Evolutionary conservation across 2,113 vertebrate genomes (phyloP), one percentile per base, ranked within the genome.

Genomic region (Salminus brasiliensis): DNA sequence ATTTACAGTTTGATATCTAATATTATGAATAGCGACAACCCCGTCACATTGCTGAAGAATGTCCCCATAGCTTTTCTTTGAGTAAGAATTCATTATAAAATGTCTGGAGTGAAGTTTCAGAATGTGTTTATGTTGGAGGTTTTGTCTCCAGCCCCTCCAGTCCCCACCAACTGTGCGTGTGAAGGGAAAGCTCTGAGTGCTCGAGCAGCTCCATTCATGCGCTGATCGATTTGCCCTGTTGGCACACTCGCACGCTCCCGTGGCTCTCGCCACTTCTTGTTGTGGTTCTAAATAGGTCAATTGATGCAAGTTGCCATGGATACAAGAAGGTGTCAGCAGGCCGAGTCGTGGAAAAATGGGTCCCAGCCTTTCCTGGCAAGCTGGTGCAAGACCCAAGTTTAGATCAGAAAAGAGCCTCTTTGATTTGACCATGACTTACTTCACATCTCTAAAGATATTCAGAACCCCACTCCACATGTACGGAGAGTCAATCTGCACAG

Each of bases 271-370:
- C 65, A 66, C 59, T 59, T 66, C 72, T 81, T 66, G 12, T 75
- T 65, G 76, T 39, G 41, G n/a, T 43, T 76, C 80, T 85, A 80
- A 85, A 85, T 82, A 72, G 80, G 77, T 68, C 76, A 82, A 74
- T 81, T 84, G 78, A 77, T 73, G 72, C 73, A 68, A 21, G 73
- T 84, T 79, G 60, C 79, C 69, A 82, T 80, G 79, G 79, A 55
- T 73, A 81, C 82, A 25, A 57, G 45, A 59, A 72, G 67, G 77
- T 73, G 72, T 80, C 68, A 83, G 70, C 84, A 75, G 72, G 60
- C 72, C 72, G 72, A 81, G 72, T 25, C 69, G 77, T 52, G 62
- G 68, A 36, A 36, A 73, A 72, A 72, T 25, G 53, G 43, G 65
- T 57, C 27, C 59, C 39, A 57, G 55, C 45, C 45, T 76, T 83